Evolutionary conservation across 2,888 invertebrate species (phyloP).

Genomic region (Helobdella robusta): DNA sequence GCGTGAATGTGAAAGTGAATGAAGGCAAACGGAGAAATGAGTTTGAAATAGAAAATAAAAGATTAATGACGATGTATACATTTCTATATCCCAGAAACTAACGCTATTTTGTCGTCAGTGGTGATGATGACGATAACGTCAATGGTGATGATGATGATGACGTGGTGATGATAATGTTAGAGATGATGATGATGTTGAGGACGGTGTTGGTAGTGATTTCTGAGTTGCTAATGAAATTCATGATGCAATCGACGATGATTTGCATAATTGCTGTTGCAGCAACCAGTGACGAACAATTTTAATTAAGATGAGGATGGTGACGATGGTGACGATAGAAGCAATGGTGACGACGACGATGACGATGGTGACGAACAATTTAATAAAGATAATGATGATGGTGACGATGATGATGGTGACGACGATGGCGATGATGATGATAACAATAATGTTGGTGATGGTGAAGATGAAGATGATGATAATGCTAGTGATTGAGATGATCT

Average conservation of each 20-base stretch:
- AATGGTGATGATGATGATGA: neutral
- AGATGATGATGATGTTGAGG: conserved; percentile 20
- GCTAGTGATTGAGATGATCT: conserved; percentile 26
- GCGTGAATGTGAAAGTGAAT: neutral
- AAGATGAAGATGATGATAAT: conserved; percentile 26
- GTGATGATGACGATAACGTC: neutral
- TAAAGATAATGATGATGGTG: neutral
- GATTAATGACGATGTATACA: neutral
- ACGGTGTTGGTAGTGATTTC: neutral
- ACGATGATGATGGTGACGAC: conserved; percentile 5
- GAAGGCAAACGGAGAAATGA: neutral
- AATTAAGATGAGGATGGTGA: neutral
- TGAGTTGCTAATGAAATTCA: neutral
- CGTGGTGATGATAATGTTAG: neutral
- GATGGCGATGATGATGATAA: conserved; percentile 20
- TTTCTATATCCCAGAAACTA: neutral
- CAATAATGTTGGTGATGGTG: conserved; percentile 21
- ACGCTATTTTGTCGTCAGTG: neutral
- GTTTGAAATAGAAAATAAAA: neutral
- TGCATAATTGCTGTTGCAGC: no score
- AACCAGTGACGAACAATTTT: no score
- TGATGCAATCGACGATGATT: neutral
- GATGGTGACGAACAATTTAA: neutral
- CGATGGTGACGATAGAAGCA: neutral
- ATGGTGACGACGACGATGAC: conserved; percentile 6